These are phyloP conservation scores for Hycleus cichorii DNA, from an alignment of 1,140 invertebrate species.

Conservation along the genomic window DNA sequence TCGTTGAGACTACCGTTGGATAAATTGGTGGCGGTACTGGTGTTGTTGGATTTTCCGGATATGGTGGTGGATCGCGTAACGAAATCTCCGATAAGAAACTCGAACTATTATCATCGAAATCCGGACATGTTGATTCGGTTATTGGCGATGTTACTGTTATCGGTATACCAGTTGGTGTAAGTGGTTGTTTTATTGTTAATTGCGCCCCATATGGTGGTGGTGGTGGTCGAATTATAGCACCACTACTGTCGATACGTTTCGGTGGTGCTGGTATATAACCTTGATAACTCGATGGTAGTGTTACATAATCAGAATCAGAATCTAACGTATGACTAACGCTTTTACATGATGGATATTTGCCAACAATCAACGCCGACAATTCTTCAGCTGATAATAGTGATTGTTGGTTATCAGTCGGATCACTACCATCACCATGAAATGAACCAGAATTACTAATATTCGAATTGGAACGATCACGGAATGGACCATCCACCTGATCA, in stretches of 20 bases:
- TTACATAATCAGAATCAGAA: slow-evolving; percentile 83
- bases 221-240: slow-evolving; percentile 37
- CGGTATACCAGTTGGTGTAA: no score
- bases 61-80: slow-evolving; percentile 48
- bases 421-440: slow-evolving; percentile 77
- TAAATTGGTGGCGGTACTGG: slow-evolving; percentile 24
- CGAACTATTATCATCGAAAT: slow-evolving; percentile 22
- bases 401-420: slow-evolving; percentile 71
- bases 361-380: slow-evolving; percentile 72
- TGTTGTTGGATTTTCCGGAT: slow-evolving; percentile 45
- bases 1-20: slow-evolving; percentile 20
- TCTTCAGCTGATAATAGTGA: slow-evolving; percentile 68
- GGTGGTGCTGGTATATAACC: slow-evolving; percentile 58
- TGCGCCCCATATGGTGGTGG: slow-evolving; percentile 45
- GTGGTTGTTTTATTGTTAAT: slow-evolving; percentile 22
- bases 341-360: slow-evolving; percentile 68
- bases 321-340: slow-evolving; percentile 76
- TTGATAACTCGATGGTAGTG: slow-evolving; percentile 61
- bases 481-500: slow-evolving; percentile 48
- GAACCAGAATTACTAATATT: slow-evolving; percentile 65
- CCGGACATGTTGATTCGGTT: slow-evolving; percentile 6
- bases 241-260: slow-evolving; percentile 53
- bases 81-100: slow-evolving; percentile 25
- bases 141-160: not conserved
- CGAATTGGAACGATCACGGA: slow-evolving; percentile 62